Base-by-base conservation (phyloP, 2,797 vertebrate genomes). In the Sebastolobus alascanus region DNA sequence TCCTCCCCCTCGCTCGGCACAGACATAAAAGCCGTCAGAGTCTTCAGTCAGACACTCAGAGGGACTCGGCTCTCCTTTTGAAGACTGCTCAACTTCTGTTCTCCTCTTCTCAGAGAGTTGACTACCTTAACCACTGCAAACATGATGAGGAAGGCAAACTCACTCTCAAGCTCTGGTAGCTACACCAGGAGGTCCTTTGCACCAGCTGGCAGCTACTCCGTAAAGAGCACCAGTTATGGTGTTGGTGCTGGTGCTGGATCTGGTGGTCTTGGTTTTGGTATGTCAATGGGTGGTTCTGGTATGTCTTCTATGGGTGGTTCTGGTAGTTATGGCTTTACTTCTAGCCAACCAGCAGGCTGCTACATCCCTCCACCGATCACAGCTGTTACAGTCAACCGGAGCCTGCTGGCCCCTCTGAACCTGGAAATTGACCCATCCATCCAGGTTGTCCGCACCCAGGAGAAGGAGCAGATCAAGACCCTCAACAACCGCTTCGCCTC, bases 401-500 rank as follows among this genome's bases (percentile, higher is more conserved):
- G 93, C 88, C 96, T 99, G 68, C 92, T 99, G 94, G 61, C 94
- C 11, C 97, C 98, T 0, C 93, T 99, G 82, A 93, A 96, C 3
- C 84, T 98, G 77, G 94, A 96, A 65, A 98, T 99, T 0, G 97
- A 99, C 92, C 97, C 97, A 0, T 94, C 43, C 83, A 97, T 98
- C 93, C 97, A 98, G 88, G 88, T 27, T 0, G 95, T 99, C 69
- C 96, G 97, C 77, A 97, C 92, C 82, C 96, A 98, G 76, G 98
- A 99, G 93, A 99, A 99, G 93, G 98, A 99, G 8, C 97, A 99
- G 93, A 99, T 99, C 94, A 99, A 99, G 96, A 90, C 79, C 40
- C 97, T 99, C 64, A 99, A 99, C 96, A 98, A 99, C 95, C 97
- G 96, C 68, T 99, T 99, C 0, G 98, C 98, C 52, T 94, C 95